Evolutionary conservation across 2,888 invertebrate genomes (phyloP).

Genomic region (Leptopilina myrica): DNA sequence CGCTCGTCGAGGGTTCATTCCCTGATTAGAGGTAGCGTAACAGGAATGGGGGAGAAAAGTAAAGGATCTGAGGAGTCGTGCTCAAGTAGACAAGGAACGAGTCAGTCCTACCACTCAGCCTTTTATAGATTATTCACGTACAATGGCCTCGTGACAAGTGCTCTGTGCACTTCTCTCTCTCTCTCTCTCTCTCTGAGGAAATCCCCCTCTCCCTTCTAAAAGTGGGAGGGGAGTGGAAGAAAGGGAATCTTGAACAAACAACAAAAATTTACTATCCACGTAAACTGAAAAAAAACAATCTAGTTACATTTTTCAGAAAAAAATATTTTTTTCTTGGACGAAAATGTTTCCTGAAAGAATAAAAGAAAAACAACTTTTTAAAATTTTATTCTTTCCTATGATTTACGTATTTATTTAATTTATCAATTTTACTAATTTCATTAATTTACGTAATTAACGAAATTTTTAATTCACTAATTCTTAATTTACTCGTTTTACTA

Average conservation of each 20-base stretch:
- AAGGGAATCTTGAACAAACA: neutral
- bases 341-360: too few relatives aligned
- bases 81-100: slow-evolving; percentile 76
- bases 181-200: neutral
- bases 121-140: slow-evolving; percentile 76
- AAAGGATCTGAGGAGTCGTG: slow-evolving; percentile 73
- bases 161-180: slow-evolving; percentile 49
- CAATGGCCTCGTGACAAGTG: slow-evolving; percentile 72
- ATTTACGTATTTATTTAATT: too few relatives aligned
- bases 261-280: neutral
- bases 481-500: too few relatives aligned
- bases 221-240: neutral
- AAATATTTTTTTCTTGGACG: too few relatives aligned
- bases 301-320: too few relatives aligned
- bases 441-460: too few relatives aligned
- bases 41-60: slow-evolving; percentile 65
- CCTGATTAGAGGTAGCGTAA: slow-evolving; percentile 47
- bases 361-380: neutral
- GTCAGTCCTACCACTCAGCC: slow-evolving; percentile 73
- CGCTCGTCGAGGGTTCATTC: slow-evolving; percentile 53
- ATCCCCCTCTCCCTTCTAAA: slow-evolving; percentile 5
- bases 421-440: too few relatives aligned
- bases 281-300: neutral
- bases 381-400: too few relatives aligned
- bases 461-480: too few relatives aligned